Conservation (phyloP, 2,113 vertebrate genomes). For the Cavia porcellus region DNA sequence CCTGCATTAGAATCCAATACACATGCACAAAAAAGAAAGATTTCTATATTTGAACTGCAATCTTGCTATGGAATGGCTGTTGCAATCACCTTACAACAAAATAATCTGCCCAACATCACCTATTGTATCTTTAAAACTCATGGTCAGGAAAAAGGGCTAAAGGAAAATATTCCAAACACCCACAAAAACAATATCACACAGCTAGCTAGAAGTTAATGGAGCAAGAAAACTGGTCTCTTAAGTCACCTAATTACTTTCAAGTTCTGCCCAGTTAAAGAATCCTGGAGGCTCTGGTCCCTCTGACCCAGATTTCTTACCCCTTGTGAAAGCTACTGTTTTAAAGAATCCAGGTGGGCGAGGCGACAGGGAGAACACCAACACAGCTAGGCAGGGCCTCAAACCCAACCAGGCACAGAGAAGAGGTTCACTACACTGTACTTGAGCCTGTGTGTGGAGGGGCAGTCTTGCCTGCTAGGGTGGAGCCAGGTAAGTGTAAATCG, state of each 20-base stretch:
- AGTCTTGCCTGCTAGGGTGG: not conserved
- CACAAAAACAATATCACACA: not conserved
- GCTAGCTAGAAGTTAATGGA: not conserved
- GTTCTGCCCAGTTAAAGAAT: not conserved
- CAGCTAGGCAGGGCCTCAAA: not conserved
- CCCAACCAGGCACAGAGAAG: accelerated
- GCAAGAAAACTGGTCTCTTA: not conserved
- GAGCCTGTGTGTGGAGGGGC: not conserved
- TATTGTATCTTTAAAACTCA: not conserved
- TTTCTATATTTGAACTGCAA: not conserved
- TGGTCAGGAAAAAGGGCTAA: not conserved
- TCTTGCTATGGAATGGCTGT: not conserved
- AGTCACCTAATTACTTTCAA: not conserved
- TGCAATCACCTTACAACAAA: not conserved
- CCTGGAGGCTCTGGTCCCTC: not conserved
- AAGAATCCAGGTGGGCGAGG: not conserved
- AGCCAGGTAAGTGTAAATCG: not conserved
- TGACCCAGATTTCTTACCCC: not conserved
- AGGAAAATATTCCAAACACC: conserved; percentile 15
- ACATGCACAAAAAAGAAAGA: not conserved
- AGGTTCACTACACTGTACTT: accelerated
- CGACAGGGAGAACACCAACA: not conserved
- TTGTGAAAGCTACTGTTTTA: not conserved
- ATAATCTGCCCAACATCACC: not conserved
- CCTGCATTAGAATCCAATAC: not conserved